Evolutionary conservation across 2,888 invertebrate species (phyloP).

Genomic region (Ennomos erosarius): DNA sequence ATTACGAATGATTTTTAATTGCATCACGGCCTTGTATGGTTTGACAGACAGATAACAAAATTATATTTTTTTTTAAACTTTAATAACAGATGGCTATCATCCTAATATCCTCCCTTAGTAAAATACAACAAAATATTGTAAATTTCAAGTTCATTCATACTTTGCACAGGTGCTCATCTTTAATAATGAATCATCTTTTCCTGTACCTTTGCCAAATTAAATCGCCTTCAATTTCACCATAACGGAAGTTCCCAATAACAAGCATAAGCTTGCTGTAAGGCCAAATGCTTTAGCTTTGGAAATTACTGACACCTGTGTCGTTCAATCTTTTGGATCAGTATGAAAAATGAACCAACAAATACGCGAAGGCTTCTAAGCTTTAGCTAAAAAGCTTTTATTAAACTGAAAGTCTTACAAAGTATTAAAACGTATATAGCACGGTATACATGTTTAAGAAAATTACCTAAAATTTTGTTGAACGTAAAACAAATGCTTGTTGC

Average conservation of each 20-base stretch:
- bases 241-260: slow-evolving; percentile 7
- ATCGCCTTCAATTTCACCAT: neutral
- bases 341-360: slow-evolving; percentile 15
- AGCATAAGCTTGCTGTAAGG: slow-evolving; percentile 2
- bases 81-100: too few species aligned
- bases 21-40: too few species aligned
- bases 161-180: neutral
- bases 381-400: neutral
- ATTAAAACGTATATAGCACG: neutral
- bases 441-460: too few species aligned
- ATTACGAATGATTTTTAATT: too few species aligned
- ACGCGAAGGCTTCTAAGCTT: neutral
- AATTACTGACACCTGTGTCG: slow-evolving; percentile 19
- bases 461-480: too few species aligned
- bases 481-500: too few species aligned
- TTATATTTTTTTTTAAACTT: too few species aligned
- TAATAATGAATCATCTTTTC: slow-evolving; percentile 1
- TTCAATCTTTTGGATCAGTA: neutral
- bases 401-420: neutral
- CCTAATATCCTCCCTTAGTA: too few species aligned
- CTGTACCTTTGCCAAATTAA: slow-evolving; percentile 2
- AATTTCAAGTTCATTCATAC: slow-evolving; percentile 7
- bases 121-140: too few species aligned
- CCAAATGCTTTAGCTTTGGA: slow-evolving; percentile 1
- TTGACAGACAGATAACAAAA: too few species aligned